Percentiles rank a stretch among this genome's conserved stretches.
phyloP scores from a whole-genome alignment of 1,140 invertebrate species.

The Hycleus phaleratus region DNA sequence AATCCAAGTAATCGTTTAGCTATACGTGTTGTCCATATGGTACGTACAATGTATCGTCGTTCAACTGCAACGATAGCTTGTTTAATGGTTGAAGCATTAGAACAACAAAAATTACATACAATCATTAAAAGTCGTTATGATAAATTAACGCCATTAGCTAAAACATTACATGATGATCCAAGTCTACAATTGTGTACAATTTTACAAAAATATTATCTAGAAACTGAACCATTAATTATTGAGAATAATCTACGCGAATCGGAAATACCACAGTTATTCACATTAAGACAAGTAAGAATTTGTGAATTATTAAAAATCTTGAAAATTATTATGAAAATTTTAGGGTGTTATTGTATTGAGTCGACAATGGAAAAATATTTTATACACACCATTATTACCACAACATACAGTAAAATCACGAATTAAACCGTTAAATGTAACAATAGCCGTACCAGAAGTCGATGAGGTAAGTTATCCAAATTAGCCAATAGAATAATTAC shows the following conservation, averaged over 20 bases:
- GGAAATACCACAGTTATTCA: conserved; percentile 79
- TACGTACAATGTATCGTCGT: conserved; percentile 64
- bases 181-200: conserved; percentile 90
- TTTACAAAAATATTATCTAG: conserved; percentile 75
- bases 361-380: conserved; percentile 92
- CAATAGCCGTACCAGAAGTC: conserved; percentile 75
- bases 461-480: conserved; percentile 55
- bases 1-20: conserved; percentile 87
- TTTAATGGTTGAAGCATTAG: conserved; percentile 89
- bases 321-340: conserved; percentile 17
- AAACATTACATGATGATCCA: conserved; percentile 90
- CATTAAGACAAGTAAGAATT: conserved; percentile 65
- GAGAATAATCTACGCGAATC: conserved; percentile 77
- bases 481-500: too few relatives aligned
- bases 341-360: conserved; percentile 86
- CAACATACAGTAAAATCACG: conserved; percentile 85
- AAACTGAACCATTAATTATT: conserved; percentile 64
- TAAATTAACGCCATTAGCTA: conserved; percentile 78
- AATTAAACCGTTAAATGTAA: conserved; percentile 77
- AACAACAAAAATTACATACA: conserved; percentile 73
- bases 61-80: conserved; percentile 85
- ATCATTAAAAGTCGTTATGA: conserved; percentile 87
- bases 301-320: not conserved
- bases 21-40: conserved; percentile 71
- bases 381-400: conserved; percentile 86